Base-by-base conservation (phyloP, 1,140 invertebrate species). In the Papilio helenus region DNA sequence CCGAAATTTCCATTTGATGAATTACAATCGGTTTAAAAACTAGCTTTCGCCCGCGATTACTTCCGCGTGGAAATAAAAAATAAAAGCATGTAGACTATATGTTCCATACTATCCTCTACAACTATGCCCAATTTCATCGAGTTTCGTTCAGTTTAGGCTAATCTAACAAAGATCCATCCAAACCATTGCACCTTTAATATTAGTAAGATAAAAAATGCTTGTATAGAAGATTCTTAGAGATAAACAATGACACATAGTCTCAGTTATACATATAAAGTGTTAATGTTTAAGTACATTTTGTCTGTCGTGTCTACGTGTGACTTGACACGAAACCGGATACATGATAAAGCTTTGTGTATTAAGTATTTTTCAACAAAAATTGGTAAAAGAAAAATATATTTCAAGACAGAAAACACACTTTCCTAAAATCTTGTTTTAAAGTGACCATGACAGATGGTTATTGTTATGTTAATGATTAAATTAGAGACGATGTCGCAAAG, bases 401-500 rank as follows among this genome's bases (percentile, higher is more conserved):
- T 55, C 7, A 55, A 76, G 18, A 51, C 73, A 49, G 46, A 49
- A 72, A 46, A 39, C 8, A 80, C 55, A 79, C 55, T 58, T 58
- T 58, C n/a, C n/a, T 20, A 39, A 10, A 58, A 10, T 10, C 20
- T 58, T 1, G 4, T 20, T 58, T 7, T 58, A 23, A 9, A 12
- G 3, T 20, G 7, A 58, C 8, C n/a, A 20, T 58, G n/a, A 58
- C 55, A 23, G 14, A 55, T 55, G 55, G 20, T 20, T 20, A 58
- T 58, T 58, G 55, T 61, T 12, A 10, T 61, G 55, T 61, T 61
- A 61, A 61, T 61, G n/a, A 58, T 61, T 26, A 3, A 26, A 61
- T 61, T 61, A 39, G 34, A 39, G 34, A 39, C 34, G 34, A 39
- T 39, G 7, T 8, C 34, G 46, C 3, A 0, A 5, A 4, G 12